These are phyloP conservation scores for Caenorhabditis auriculariae DNA, from an alignment of 2,888 invertebrate genomes.

Conservation along the genomic window DNA sequence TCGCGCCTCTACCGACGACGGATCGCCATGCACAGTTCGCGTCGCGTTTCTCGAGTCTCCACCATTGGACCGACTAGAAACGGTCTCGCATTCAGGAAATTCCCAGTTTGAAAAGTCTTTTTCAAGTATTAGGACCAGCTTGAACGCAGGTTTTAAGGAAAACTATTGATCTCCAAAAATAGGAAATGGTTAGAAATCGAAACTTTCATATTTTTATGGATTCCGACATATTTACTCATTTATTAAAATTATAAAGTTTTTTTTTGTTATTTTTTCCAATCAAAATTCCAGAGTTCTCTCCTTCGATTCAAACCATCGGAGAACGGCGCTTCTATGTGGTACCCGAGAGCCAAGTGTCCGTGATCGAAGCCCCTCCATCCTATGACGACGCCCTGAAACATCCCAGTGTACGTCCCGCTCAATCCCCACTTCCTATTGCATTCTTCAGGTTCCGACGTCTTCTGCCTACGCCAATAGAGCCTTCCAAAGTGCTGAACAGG, in stretches of 20 bases:
- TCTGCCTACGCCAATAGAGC: too few relatives aligned
- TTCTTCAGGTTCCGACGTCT: too few relatives aligned
- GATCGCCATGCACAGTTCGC: neutral
- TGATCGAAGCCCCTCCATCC: slow-evolving; percentile 59
- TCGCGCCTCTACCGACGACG: slow-evolving; percentile 8
- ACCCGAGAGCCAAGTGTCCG: slow-evolving; percentile 45
- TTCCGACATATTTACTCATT: too few relatives aligned
- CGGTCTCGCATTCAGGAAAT: neutral
- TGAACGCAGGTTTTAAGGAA: too few relatives aligned
- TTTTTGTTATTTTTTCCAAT: neutral
- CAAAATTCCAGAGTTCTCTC: slow-evolving; percentile 13
- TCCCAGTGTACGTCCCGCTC: too few relatives aligned
- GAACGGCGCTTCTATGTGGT: slow-evolving; percentile 57
- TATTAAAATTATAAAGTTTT: neutral
- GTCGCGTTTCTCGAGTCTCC: neutral
- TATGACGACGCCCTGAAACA: slow-evolving; percentile 60
- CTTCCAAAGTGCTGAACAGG: too few relatives aligned
- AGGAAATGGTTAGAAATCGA: too few relatives aligned
- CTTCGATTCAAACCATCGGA: slow-evolving; percentile 53
- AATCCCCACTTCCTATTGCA: too few relatives aligned
- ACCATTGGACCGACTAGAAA: neutral
- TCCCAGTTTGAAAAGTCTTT: neutral
- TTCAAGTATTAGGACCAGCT: too few relatives aligned
- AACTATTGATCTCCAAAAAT: too few relatives aligned
- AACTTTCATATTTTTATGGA: too few relatives aligned